These are phyloP conservation scores for Apocrypta bakeri DNA, from an alignment of 1,140 invertebrate genomes.

Conservation along the genomic window DNA sequence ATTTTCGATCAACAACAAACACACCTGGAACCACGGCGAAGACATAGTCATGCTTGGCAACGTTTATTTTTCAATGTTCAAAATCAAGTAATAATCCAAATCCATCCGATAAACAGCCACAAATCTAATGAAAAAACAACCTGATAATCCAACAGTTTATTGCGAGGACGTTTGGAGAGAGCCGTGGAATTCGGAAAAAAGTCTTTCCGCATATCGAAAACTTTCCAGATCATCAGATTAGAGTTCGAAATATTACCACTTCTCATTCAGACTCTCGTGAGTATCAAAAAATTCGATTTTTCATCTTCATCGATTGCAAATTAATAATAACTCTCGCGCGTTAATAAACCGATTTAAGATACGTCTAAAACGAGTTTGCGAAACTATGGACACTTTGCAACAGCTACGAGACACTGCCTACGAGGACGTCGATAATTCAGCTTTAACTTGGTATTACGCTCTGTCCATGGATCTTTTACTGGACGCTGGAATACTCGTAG, in stretches of 20 bases:
- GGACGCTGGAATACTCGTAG: constrained; percentile 58
- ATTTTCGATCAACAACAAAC: constrained; percentile 36
- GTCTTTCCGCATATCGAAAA: constrained; percentile 50
- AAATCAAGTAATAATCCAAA: constrained; percentile 54
- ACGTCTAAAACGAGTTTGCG: constrained; percentile 54
- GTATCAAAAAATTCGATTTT: not conserved
- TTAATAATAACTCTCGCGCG: not conserved
- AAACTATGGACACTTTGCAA: constrained; percentile 57
- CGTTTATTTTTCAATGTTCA: constrained; percentile 55
- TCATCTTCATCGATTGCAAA: too few species aligned
- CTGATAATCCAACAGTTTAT: constrained; percentile 3
- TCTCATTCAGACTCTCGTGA: constrained; percentile 58
- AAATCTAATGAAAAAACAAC: not conserved
- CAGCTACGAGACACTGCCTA: constrained; percentile 51
- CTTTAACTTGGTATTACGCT: constrained; percentile 64
- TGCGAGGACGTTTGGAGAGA: constrained; percentile 54
- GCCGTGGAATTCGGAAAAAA: constrained; percentile 52
- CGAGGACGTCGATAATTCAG: constrained; percentile 59
- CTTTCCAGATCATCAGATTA: constrained; percentile 44
- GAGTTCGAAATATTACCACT: constrained; percentile 54
- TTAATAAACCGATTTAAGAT: constrained; percentile 45
- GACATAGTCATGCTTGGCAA: constrained; percentile 50
- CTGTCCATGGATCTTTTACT: constrained; percentile 59
- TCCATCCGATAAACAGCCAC: not conserved
- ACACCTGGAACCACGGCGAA: constrained; percentile 47